Evolutionary conservation across 1,140 invertebrate species (phyloP), one percentile per base, ranked within the genome.

Genomic region (Caenorhabditis briggsae): DNA sequence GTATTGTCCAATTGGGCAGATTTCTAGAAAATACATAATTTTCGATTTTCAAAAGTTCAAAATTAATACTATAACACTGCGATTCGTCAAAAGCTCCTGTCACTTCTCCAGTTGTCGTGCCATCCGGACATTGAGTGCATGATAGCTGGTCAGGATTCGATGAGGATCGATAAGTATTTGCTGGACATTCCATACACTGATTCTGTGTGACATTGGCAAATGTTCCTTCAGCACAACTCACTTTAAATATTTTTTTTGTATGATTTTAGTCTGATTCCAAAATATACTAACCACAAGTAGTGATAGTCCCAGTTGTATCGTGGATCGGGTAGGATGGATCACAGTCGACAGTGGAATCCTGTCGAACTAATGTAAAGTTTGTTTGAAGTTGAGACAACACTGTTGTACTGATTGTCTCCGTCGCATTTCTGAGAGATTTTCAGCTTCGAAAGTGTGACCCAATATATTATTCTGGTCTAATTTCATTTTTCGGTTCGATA

Each of bases 321-420:
- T 78, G 70, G 53, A 78, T 78, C 6, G 70, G 70, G 23, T 18
- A 78, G 2, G 70, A 78, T 14, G 70, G 70, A 78, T 78, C 33
- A 78, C 70, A 78, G 33, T 50, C 46, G 23, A 78, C 46, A 12
- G 43, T 23, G 3, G 70, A 78, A 78, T 78, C 70, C 46, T 78
- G 70, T 20, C 70, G 70, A 23, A 78, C 46, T 16, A 43, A 43
- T 25, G 46, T 16, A 23, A 78, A 78, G 18, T 50, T 78, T 11
- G 46, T 11, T 50, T 78, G 70, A 78, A 78, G 70, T 11, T 78
- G 3, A 7, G n/a, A 2, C 12, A 78, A n/a, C 23, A 78, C 20
- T 5, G 14, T 50, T 8, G 70, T 23, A 23, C 46, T 50, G 46
- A 78, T 50, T 12, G 70, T 78, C 50, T 78, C 70, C 3, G 46